Base-by-base conservation (phyloP, 2,888 invertebrate genomes). In the Epirrita christyi region DNA sequence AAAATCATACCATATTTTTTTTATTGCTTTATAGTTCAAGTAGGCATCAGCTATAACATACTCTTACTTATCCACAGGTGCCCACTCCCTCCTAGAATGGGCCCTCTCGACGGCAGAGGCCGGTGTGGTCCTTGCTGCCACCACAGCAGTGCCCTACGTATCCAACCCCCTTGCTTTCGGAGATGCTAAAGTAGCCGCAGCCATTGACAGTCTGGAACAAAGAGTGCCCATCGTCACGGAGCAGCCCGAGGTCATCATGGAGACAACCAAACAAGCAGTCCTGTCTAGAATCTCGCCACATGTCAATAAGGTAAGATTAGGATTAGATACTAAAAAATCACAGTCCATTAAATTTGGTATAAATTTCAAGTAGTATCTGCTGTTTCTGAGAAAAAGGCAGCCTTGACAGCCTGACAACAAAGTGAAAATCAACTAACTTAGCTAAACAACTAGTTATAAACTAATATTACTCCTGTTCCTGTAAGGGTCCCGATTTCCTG, bases 31-130 rank as follows among this genome's bases (percentile, higher is more conserved):
- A n/a, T n/a, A n/a, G n/a, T n/a, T n/a, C n/a, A n/a, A n/a, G n/a
- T n/a, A n/a, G n/a, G n/a, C n/a, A n/a, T n/a, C n/a, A n/a, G n/a
- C n/a, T n/a, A n/a, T n/a, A n/a, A n/a, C 21, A 21, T 21, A 4
- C 21, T 21, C 21, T 21, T 21, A 4, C 4, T 21, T 21, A 21
- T 21, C 14, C 27, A 1, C 64, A 94, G 94, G 94, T 51, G 93
- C 93, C 13, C 94, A 94, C 76, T 93, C 94, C 4, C 88, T 95
- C 48, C 88, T 95, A 14, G 94, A 94, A 81, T 95, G 95, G 95
- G 95, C 95, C 0, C 83, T 95, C 3, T 93, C 93, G 14, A 94
- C 94, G 1, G 94, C 95, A 0, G 95, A 95, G 72, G 93, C 94
- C 1, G 93, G 95, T 1, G 91, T 94, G 28, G 89, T 93, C 27